phyloP scores from a whole-genome alignment of 2,797 vertebrate species.

The Micrastur ruficollis region DNA sequence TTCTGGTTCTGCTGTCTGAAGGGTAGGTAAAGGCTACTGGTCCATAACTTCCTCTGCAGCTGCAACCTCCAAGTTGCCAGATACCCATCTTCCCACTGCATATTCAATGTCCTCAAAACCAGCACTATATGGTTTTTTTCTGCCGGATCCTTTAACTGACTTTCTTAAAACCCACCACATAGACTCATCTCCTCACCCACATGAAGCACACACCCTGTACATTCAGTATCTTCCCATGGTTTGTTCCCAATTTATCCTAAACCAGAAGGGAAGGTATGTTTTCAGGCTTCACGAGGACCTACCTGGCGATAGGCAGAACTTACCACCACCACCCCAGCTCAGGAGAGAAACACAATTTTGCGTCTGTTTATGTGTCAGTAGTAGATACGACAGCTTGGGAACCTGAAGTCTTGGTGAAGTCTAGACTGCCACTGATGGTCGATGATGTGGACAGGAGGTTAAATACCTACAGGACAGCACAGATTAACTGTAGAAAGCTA shows the following conservation, averaged over 20 bases:
- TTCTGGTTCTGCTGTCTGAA: not conserved
- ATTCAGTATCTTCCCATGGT: accelerated
- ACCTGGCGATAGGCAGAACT: not conserved
- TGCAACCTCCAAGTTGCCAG: accelerated
- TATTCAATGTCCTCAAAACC: not conserved
- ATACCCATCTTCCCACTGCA: not conserved
- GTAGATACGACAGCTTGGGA: accelerated
- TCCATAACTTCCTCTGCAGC: not conserved
- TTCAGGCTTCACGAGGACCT: not conserved
- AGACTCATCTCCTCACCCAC: not conserved
- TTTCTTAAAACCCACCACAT: not conserved
- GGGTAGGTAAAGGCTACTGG: not conserved
- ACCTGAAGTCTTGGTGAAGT: not conserved
- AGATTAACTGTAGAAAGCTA: not conserved
- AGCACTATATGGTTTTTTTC: accelerated
- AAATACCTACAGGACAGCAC: not conserved
- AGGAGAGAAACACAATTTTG: not conserved
- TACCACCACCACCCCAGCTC: accelerated
- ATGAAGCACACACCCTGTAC: accelerated
- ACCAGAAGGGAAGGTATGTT: not conserved
- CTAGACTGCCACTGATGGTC: not conserved
- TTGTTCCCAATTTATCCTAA: not conserved
- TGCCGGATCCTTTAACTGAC: not conserved
- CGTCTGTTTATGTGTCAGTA: not conserved
- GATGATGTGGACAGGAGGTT: not conserved